Percentiles rank a stretch among this genome's conserved stretches.
Conservation (phyloP, 2,888 invertebrate species). For the Lampropteryx suffumata region DNA sequence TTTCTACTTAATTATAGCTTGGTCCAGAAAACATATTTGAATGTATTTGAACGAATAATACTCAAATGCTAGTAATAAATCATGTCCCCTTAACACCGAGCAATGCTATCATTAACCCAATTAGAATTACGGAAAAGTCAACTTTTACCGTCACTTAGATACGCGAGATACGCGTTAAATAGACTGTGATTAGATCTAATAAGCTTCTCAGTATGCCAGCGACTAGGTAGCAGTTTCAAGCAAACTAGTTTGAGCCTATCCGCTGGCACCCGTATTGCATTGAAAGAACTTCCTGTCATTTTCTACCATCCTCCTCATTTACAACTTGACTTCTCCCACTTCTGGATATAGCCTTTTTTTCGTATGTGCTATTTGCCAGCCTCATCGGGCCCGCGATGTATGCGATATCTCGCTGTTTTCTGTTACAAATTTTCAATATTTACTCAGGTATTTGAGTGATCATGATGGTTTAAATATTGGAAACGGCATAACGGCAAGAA, state of each 20-base stretch:
- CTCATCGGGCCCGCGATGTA: no score
- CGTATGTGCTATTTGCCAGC: no score
- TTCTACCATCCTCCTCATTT: no score
- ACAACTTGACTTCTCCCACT: no score
- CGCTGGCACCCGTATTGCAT: not conserved
- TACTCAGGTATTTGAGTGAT: not conserved
- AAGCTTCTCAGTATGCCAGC: conserved; percentile 13
- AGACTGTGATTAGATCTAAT: conserved; percentile 23
- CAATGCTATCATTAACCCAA: conserved; percentile 16
- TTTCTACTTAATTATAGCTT: no score
- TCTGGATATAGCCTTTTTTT: no score
- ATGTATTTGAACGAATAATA: no score
- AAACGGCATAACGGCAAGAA: not conserved
- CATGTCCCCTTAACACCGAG: not conserved
- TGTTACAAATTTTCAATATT: no score
- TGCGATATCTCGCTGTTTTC: no score
- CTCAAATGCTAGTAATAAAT: not conserved
- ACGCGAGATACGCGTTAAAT: conserved; percentile 15
- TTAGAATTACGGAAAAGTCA: conserved; percentile 15
- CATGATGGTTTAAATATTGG: no score
- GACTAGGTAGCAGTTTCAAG: conserved; percentile 4
- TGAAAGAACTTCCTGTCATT: conserved; percentile 1
- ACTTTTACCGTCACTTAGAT: conserved; percentile 23
- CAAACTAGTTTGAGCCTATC: conserved; percentile 8
- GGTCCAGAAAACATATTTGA: no score